Evolutionary conservation across 2,113 vertebrate species (phyloP), one percentile per base, ranked within the genome.

Genomic region (Riparia riparia): DNA sequence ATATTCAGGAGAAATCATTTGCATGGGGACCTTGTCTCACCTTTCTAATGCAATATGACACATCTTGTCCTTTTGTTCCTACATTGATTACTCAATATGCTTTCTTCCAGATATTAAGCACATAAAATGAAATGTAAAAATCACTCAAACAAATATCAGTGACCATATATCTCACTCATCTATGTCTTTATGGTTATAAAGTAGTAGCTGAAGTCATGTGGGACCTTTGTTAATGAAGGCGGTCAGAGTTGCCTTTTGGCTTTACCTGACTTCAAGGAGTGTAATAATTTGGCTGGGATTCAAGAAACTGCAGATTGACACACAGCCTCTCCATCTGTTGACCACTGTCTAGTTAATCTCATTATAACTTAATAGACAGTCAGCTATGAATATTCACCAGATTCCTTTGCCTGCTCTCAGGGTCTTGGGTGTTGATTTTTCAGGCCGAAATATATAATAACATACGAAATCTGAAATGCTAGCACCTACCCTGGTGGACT

Each of bases 91-190:
- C 71, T 86, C 80, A 69, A 3, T 86, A 41, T 0, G 0, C 25
- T 61, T 93, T 63, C 54, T 86, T 93, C 51, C 72, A 73, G 76
- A 18, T 90, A 81, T 50, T 63, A 73, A 83, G 29, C 80, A 47
- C 68, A 64, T 89, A 86, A 92, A 92, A 63, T 54, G n/a, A 89
- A 89, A 90, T 51, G 29, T 44, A 84, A 74, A 93, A 95, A 78
- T 71, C 32, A 70, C n/a, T 80, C 74, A 66, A 41, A 71, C 26
- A 82, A 83, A 34, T 84, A 71, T 7, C 16, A 74, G 68, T 85
- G 54, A 58, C 68, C 49, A 13, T 90, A 28, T 71, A 89, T 90
- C 79, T 93, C 21, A 12, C 12, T 65, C 32, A 60, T 58, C 47
- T 66, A 0, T 54, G 54, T 47, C 29, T 86, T 92, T 82, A 70